Conservation (phyloP, 2,113 vertebrate species). For the Chiloscyllium plagiosum region DNA sequence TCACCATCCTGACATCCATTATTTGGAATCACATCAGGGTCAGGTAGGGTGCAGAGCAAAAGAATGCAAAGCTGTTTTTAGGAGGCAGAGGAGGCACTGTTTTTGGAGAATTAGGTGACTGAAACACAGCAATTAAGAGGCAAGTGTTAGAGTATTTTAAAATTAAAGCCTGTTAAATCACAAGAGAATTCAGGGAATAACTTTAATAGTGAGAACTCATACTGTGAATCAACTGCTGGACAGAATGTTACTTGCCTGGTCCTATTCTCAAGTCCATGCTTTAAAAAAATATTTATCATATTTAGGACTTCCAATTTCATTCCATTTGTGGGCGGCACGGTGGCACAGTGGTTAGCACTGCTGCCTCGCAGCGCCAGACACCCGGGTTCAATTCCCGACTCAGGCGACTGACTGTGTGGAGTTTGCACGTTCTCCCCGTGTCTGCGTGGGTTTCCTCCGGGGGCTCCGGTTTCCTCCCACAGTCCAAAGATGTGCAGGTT, state of each 20-base stretch:
- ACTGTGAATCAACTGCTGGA: background rate
- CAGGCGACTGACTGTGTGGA: too few relatives aligned
- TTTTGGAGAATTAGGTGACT: background rate
- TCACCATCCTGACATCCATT: background rate
- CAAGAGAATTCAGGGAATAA: background rate
- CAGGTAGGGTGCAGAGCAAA: background rate
- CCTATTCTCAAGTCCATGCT: background rate
- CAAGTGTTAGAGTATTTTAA: too few relatives aligned
- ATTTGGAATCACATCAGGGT: conserved; percentile 6
- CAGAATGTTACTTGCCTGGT: background rate
- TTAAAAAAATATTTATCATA: background rate
- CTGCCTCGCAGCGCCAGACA: too few relatives aligned
- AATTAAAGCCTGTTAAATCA: background rate
- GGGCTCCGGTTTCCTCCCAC: too few relatives aligned
- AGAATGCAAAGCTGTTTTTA: background rate
- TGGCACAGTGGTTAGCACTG: too few relatives aligned
- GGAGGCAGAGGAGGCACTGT: background rate
- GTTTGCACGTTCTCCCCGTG: too few relatives aligned
- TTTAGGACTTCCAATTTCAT: background rate
- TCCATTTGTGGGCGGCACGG: too few relatives aligned
- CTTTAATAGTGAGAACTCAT: background rate
- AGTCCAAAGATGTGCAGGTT: too few relatives aligned
- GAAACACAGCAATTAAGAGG: too few relatives aligned
- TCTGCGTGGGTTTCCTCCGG: too few relatives aligned
- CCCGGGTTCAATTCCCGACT: too few relatives aligned